phyloP scores from a whole-genome alignment of 2,797 vertebrate species.

The Sebastes jordani region DNA sequence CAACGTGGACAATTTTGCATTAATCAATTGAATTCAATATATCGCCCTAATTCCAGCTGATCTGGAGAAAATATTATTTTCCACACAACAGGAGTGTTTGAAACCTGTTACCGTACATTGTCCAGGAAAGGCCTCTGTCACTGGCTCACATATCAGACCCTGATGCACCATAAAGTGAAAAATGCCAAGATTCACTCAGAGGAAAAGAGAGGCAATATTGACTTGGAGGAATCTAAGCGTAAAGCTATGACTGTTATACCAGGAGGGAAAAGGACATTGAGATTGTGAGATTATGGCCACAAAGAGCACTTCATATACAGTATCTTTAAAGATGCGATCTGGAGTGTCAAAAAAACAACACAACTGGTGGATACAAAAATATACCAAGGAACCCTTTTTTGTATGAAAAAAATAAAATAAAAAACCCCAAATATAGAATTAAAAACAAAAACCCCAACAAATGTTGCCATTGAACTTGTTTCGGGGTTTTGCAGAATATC shows the following conservation, averaged over 20 bases:
- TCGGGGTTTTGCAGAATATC: neutral
- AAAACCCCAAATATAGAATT: too few species aligned
- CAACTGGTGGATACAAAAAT: neutral
- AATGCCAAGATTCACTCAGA: neutral
- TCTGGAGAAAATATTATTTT: neutral
- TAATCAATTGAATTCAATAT: neutral
- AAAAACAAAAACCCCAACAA: neutral
- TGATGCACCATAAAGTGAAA: conserved; percentile 24
- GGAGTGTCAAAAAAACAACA: neutral
- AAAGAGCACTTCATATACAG: conserved; percentile 17
- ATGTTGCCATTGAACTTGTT: neutral
- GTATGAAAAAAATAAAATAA: too few species aligned
- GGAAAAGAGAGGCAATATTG: conserved; percentile 11
- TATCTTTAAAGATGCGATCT: conserved; percentile 4
- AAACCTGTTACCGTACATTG: neutral
- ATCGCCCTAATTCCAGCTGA: neutral
- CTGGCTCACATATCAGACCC: conserved; percentile 25
- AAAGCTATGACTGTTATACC: conserved; percentile 12
- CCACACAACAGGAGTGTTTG: neutral
- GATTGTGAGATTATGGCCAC: conserved; percentile 36
- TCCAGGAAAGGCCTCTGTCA: neutral
- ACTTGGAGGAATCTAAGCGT: conserved; percentile 19
- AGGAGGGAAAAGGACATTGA: conserved; percentile 30
- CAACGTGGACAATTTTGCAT: neutral
- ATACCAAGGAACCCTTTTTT: neutral